phyloP scores from a whole-genome alignment of 2,888 invertebrate genomes.

The Cheilosia impressa region DNA sequence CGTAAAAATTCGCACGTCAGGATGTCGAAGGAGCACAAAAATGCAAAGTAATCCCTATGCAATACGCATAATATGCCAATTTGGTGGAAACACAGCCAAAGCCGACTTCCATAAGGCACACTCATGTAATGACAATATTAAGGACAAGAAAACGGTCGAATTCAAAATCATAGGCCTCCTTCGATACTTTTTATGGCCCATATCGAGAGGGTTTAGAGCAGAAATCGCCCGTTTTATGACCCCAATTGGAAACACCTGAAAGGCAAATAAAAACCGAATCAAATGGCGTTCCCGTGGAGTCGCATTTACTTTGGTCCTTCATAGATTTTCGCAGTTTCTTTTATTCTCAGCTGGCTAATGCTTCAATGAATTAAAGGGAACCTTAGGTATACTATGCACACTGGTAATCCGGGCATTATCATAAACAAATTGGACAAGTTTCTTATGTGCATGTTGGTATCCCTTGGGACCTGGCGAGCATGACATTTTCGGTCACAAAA shows the following conservation, averaged over 20 bases:
- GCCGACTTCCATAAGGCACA: constrained; percentile 32
- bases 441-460: constrained; percentile 66
- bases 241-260: constrained; percentile 73
- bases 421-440: constrained; percentile 82
- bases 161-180: constrained; percentile 73
- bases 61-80: constrained; percentile 71
- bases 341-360: constrained; percentile 25
- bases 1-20: constrained; percentile 68
- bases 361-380: constrained; percentile 43
- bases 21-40: constrained; percentile 37
- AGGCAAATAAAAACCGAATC: constrained; percentile 66
- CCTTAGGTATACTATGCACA: background rate
- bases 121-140: constrained; percentile 73
- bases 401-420: constrained; percentile 79
- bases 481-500: background rate
- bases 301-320: constrained; percentile 30
- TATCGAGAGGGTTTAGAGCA: constrained; percentile 53
- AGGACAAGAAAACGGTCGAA: constrained; percentile 72
- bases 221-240: constrained; percentile 58
- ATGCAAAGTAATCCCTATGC: constrained; percentile 74
- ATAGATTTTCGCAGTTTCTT: constrained; percentile 26
- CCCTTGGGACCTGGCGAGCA: constrained; percentile 36
- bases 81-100: constrained; percentile 23
- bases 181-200: constrained; percentile 63
- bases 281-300: constrained; percentile 32